Evolutionary conservation across 2,888 invertebrate genomes (phyloP).

Genomic region (Perizoma flavofasciatum): DNA sequence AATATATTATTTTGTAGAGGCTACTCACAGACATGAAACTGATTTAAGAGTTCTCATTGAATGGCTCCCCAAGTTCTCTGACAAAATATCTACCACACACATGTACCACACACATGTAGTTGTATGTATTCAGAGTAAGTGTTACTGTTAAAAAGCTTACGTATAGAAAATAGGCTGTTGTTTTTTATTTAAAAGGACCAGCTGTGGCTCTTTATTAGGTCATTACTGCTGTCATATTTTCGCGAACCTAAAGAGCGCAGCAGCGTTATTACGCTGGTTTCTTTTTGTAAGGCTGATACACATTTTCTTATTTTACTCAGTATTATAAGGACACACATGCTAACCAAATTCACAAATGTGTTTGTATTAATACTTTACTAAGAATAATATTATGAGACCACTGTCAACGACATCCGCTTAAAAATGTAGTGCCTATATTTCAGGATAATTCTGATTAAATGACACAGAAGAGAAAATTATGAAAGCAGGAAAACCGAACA

Average conservation of each 20-base stretch:
- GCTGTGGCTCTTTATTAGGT: constrained; percentile 41
- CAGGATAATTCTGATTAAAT: constrained; percentile 32
- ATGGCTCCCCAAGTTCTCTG: constrained; percentile 59
- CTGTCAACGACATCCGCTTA: constrained; percentile 10
- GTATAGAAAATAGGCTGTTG: constrained; percentile 13
- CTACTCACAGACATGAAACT: constrained; percentile 66
- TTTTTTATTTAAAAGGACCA: constrained; percentile 28
- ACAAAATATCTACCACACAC: constrained; percentile 52
- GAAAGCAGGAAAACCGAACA: constrained; percentile 27
- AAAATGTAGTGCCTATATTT: constrained; percentile 25
- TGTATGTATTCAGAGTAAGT: constrained; percentile 25
- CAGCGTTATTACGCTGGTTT: background rate
- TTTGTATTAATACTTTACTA: background rate
- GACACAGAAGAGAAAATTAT: constrained; percentile 23
- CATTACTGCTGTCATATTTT: constrained; percentile 23
- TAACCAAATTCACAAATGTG: too few relatives aligned
- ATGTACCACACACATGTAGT: constrained; percentile 41
- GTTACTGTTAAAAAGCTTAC: constrained; percentile 4
- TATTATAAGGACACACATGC: too few relatives aligned
- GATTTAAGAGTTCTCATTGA: constrained; percentile 74
- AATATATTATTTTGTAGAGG: constrained; percentile 76
- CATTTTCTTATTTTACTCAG: too few relatives aligned
- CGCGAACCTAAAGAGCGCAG: constrained; percentile 1
- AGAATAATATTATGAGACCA: constrained; percentile 19
- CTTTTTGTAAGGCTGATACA: too few relatives aligned